phyloP scores from a whole-genome alignment of 2,797 vertebrate genomes.

The Paguma larvata region DNA sequence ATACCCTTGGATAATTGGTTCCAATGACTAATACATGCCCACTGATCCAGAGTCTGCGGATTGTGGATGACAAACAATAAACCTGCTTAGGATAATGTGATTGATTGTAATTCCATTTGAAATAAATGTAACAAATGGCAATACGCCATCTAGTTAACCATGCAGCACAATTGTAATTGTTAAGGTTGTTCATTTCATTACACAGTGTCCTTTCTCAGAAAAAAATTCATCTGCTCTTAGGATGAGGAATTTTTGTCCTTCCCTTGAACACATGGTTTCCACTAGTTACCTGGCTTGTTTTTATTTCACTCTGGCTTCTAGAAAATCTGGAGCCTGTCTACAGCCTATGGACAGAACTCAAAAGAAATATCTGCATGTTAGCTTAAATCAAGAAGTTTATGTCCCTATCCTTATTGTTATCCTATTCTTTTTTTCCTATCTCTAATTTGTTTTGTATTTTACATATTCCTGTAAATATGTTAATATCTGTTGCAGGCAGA shows the following conservation, averaged over 20 bases:
- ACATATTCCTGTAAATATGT: not conserved
- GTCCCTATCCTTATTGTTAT: not conserved
- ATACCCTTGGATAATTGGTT: not conserved
- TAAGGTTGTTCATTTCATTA: slow-evolving; percentile 47
- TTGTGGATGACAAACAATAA: slow-evolving; percentile 22
- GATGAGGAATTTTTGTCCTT: slow-evolving; percentile 21
- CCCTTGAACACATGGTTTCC: not conserved
- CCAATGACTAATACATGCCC: slow-evolving; percentile 1
- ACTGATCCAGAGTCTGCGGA: not conserved
- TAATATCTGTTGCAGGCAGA: not conserved
- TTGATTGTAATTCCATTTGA: slow-evolving; percentile 40
- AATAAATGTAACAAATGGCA: slow-evolving; percentile 47
- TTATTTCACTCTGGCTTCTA: not conserved
- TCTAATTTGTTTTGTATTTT: not conserved
- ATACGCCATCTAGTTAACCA: slow-evolving; percentile 20
- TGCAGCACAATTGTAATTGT: not conserved
- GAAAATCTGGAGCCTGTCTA: not conserved
- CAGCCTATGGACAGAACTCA: not conserved
- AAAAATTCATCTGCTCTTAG: not conserved
- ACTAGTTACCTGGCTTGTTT: not conserved
- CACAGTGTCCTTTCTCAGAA: not conserved
- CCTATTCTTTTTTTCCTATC: not conserved
- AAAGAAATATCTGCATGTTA: not conserved
- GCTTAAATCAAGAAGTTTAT: not conserved
- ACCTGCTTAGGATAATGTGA: slow-evolving; percentile 40